Conservation (phyloP, 2,797 vertebrate species). For the Chaenodraco wilsoni region DNA sequence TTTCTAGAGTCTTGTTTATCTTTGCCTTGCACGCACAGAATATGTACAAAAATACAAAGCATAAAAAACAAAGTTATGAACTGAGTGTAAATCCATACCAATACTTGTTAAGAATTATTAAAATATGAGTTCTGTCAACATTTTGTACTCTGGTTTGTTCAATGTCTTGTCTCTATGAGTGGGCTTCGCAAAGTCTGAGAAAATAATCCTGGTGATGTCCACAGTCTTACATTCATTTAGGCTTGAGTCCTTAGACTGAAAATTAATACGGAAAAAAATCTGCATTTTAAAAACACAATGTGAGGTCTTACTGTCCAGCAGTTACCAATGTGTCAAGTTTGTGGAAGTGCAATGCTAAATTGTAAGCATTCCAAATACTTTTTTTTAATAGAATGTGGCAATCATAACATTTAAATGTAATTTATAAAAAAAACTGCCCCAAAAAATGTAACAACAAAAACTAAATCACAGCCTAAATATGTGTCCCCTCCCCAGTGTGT, state of each 20-base stretch:
- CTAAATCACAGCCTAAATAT: too few species aligned
- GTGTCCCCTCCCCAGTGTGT: too few species aligned
- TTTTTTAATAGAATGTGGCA: too few species aligned
- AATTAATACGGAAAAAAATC: background rate
- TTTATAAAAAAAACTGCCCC: too few species aligned
- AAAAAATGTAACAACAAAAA: too few species aligned
- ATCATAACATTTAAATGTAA: too few species aligned
- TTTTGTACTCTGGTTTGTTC: conserved; percentile 9
- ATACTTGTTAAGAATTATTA: conserved; percentile 85
- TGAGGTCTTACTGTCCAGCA: background rate
- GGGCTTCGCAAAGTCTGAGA: background rate
- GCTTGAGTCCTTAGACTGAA: background rate
- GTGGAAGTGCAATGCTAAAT: too few species aligned
- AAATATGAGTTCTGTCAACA: conserved; percentile 80
- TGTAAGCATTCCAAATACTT: too few species aligned
- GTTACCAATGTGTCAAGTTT: background rate
- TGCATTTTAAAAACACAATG: background rate
- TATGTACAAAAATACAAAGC: conserved; percentile 79
- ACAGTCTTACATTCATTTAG: background rate
- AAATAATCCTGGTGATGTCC: background rate
- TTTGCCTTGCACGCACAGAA: conserved; percentile 86
- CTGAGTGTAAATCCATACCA: conserved; percentile 81
- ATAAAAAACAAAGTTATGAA: conserved; percentile 74
- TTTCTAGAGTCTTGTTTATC: conserved; percentile 81
- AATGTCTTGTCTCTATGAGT: background rate